Conservation (phyloP, 2,888 invertebrate species). For the Cristatella mucedo region DNA sequence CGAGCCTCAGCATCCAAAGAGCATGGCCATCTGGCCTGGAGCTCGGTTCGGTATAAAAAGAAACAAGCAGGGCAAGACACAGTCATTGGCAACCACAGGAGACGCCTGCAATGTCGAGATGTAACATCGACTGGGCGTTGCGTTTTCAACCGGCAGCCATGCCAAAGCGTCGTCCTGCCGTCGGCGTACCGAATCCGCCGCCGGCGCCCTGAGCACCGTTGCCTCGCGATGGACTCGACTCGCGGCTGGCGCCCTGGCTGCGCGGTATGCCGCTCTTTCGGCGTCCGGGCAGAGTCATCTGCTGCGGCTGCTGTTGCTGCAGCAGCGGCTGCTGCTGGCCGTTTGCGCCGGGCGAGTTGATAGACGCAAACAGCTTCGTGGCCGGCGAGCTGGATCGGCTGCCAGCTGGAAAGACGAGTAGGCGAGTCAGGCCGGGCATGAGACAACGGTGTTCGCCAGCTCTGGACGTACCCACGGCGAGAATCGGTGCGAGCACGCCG, state of each 20-base stretch:
- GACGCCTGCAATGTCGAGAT: no score
- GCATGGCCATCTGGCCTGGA: no score
- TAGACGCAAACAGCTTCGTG: slow-evolving; percentile 47
- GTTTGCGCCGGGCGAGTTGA: not conserved
- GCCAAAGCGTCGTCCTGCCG: no score
- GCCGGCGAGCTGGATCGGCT: slow-evolving; percentile 86
- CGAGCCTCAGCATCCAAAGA: no score
- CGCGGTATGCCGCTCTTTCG: slow-evolving; percentile 28
- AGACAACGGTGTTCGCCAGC: slow-evolving; percentile 4
- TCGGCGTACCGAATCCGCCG: slow-evolving; percentile 58
- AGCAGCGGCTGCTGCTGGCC: no score
- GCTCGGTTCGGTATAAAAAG: no score
- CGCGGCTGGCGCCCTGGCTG: slow-evolving; percentile 39
- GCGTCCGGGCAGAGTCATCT: slow-evolving; percentile 16
- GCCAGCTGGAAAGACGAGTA: slow-evolving; percentile 52
- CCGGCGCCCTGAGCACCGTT: not conserved
- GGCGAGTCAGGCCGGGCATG: slow-evolving; percentile 1
- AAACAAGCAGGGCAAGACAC: no score
- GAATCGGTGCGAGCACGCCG: not conserved
- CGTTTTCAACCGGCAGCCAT: no score
- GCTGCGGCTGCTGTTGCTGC: slow-evolving; percentile 3
- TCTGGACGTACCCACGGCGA: slow-evolving; percentile 6
- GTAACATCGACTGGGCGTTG: no score
- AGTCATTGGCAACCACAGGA: no score
- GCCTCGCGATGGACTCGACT: slow-evolving; percentile 34